These are phyloP conservation scores for Cichlasoma orientale DNA, from an alignment of 2,797 vertebrate genomes.

Conservation along the genomic window DNA sequence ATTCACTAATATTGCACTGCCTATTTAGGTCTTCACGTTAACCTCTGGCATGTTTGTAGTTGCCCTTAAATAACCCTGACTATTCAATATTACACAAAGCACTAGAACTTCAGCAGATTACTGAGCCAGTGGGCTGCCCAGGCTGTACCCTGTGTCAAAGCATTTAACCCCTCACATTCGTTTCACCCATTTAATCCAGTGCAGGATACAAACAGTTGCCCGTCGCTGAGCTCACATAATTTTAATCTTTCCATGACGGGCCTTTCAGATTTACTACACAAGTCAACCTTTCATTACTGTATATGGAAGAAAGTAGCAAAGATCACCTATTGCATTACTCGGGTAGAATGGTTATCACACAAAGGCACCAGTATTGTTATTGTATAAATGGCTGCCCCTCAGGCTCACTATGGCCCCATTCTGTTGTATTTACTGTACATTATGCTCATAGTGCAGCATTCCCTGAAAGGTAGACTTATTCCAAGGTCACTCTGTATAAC, in stretches of 20 bases:
- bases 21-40: constrained; percentile 35
- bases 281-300: constrained; percentile 26
- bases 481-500: background rate
- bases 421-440: constrained; percentile 33
- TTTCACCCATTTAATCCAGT: constrained; percentile 42
- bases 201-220: constrained; percentile 18
- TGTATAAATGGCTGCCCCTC: constrained; percentile 19
- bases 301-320: constrained; percentile 33
- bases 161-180: constrained; percentile 52
- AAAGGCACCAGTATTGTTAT: constrained; percentile 21
- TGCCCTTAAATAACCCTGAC: constrained; percentile 53
- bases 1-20: constrained; percentile 1
- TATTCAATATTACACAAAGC: constrained; percentile 34
- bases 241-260: constrained; percentile 7
- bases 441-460: constrained; percentile 4
- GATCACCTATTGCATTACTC: constrained; percentile 39
- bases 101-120: constrained; percentile 50
- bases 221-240: constrained; percentile 13
- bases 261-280: background rate
- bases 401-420: background rate
- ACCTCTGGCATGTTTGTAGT: background rate
- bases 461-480: background rate
- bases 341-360: constrained; percentile 25
- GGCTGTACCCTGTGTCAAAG: constrained; percentile 29
- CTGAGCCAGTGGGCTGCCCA: constrained; percentile 42